Evolutionary conservation across 1,140 invertebrate species (phyloP).

Genomic region (Steinernema feltiae): DNA sequence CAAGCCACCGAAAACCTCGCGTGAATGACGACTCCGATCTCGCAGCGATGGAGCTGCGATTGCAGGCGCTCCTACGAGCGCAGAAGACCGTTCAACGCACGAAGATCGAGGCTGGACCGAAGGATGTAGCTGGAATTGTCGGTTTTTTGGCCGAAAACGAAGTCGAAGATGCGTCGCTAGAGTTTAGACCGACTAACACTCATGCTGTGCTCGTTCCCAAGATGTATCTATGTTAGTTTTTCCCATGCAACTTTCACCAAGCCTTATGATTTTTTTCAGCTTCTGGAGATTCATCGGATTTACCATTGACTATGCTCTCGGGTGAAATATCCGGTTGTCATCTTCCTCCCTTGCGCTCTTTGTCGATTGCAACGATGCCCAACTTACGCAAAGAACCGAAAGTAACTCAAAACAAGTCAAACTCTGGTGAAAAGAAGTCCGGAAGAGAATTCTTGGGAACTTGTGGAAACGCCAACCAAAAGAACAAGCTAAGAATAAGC

Average conservation of each 20-base stretch:
- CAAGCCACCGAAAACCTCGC: background rate
- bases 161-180: background rate
- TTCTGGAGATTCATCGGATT: background rate
- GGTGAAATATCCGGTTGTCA: background rate
- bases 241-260: background rate
- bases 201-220: background rate
- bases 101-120: slow-evolving; percentile 2
- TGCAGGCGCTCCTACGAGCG: background rate
- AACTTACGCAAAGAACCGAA: too few relatives aligned
- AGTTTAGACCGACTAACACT: background rate
- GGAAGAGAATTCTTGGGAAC: background rate
- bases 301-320: background rate
- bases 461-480: background rate
- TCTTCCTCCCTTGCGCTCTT: too few relatives aligned
- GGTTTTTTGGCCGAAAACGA: background rate
- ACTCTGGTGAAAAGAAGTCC: too few relatives aligned
- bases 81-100: background rate
- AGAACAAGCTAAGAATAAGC: background rate
- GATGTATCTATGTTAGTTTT: background rate
- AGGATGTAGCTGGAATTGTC: background rate
- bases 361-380: too few relatives aligned
- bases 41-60: background rate
- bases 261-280: background rate
- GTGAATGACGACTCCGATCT: background rate
- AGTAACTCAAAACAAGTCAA: too few relatives aligned